Base-by-base conservation (phyloP, 2,888 invertebrate genomes). In the Temnothorax unifasciatus region DNA sequence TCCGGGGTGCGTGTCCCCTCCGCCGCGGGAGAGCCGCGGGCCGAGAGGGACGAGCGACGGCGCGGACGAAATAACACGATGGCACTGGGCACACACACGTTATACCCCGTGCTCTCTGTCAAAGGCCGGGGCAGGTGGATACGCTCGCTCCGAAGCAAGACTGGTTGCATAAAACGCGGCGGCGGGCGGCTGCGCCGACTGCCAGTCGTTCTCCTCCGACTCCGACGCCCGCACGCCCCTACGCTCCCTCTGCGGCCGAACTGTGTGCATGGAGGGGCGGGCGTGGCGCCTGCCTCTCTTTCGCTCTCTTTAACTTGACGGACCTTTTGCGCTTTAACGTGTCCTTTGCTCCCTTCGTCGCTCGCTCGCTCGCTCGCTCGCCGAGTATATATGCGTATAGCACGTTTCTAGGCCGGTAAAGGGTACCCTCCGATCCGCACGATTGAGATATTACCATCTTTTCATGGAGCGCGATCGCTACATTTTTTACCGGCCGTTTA, bases 161-260 rank as follows among this genome's bases (percentile, higher is more conserved):
- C 94, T 94, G 94, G 94, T 94, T 94, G 94, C 94, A 94, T 94
- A 94, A 92, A 93, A 92, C 92, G 92, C 93, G 94, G 92, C 93
- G 94, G 92, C 94, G 93, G 90, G 93, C 93, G 93, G 89, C 93
- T 94, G 93, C 94, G 93, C 93, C 91, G 90, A 90, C 91, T 83
- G 83, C 88, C 89, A 85, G 74, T 87, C 90, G 83, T 90, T 87
- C 90, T 91, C 88, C 91, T 86, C 89, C 82, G 79, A 89, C 91
- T 85, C 88, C 82, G 76, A 89, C 83, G 86, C 83, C 34, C 34
- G 6, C 5, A 34, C 6, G 34, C 88, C 61, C 9, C 59, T 0
- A 25, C 57, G 2, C 21, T 11, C 85, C 69, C 79, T 41, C 77
- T 63, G 57, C 41, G 47, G 2, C 13, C 54, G 18, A 21, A 6